Percentiles rank a stretch among this genome's conserved stretches.
These are phyloP conservation scores for Heterohyrax brucei DNA, from an alignment of 2,797 vertebrate genomes.

Conservation along the genomic window DNA sequence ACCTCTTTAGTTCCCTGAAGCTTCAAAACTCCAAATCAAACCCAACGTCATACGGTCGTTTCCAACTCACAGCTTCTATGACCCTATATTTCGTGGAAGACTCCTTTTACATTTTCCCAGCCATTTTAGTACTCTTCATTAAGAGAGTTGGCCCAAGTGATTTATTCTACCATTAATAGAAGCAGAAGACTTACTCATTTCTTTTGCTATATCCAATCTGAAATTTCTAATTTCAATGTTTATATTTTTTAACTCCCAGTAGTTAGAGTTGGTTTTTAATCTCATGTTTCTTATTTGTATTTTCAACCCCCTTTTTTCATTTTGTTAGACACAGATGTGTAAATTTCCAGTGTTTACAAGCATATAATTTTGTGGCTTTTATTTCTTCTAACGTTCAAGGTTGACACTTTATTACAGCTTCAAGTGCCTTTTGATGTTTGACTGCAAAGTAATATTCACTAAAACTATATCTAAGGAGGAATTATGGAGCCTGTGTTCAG, in stretches of 20 bases:
- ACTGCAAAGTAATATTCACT: neutral
- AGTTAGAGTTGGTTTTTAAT: neutral
- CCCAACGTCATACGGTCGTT: too few species aligned
- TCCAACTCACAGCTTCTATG: too few species aligned
- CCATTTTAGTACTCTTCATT: neutral
- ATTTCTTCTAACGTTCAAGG: neutral
- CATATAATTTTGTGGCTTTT: neutral
- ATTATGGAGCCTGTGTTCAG: neutral
- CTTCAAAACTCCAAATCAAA: neutral
- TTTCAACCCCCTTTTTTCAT: neutral
- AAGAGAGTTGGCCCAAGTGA: neutral
- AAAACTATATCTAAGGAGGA: neutral
- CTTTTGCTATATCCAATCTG: neutral
- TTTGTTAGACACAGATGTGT: neutral
- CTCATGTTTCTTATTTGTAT: neutral
- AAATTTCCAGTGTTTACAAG: neutral
- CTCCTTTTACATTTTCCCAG: neutral
- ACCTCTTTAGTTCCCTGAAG: neutral
- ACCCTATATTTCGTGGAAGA: neutral
- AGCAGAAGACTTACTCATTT: neutral
- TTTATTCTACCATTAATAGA: neutral
- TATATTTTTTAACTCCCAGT: neutral
- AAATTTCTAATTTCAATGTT: neutral
- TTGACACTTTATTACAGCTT: neutral
- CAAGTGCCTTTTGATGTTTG: neutral